Conservation (phyloP, 2,113 vertebrate species). For the Chrysochloris asiatica region DNA sequence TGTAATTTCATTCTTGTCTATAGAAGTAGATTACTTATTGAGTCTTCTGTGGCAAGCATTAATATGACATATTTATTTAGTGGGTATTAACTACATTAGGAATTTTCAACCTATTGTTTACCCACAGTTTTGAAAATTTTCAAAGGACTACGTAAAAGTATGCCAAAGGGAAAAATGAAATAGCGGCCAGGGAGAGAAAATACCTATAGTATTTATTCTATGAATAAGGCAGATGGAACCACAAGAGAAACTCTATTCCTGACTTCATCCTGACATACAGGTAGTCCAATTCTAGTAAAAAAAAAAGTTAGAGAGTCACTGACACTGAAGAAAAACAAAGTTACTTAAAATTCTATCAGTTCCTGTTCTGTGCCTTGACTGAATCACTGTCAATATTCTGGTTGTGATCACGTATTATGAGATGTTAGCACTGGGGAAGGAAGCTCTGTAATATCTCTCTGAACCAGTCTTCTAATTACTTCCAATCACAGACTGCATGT, state of each 20-base stretch:
- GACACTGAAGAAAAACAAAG: not conserved
- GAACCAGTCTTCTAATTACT: not conserved
- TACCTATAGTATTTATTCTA: not conserved
- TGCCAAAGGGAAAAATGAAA: no score
- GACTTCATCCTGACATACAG: not conserved
- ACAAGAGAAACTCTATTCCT: not conserved
- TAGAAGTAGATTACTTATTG: not conserved
- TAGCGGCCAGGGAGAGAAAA: not conserved
- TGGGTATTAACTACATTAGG: not conserved
- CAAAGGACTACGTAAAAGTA: not conserved
- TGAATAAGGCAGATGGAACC: not conserved
- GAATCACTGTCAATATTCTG: not conserved
- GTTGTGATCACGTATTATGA: not conserved
- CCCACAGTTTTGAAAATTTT: not conserved
- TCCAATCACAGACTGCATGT: no score
- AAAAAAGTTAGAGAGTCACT: not conserved
- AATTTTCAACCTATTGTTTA: not conserved
- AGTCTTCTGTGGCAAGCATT: not conserved
- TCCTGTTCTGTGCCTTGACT: not conserved
- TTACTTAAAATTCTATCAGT: not conserved
- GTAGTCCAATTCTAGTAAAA: not conserved
- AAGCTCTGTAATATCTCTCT: not conserved
- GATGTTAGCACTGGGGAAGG: not conserved
- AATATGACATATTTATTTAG: not conserved
- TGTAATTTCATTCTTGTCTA: not conserved